These are phyloP conservation scores for Mythimna lalbum DNA, from an alignment of 2,888 invertebrate genomes.

Conservation along the genomic window DNA sequence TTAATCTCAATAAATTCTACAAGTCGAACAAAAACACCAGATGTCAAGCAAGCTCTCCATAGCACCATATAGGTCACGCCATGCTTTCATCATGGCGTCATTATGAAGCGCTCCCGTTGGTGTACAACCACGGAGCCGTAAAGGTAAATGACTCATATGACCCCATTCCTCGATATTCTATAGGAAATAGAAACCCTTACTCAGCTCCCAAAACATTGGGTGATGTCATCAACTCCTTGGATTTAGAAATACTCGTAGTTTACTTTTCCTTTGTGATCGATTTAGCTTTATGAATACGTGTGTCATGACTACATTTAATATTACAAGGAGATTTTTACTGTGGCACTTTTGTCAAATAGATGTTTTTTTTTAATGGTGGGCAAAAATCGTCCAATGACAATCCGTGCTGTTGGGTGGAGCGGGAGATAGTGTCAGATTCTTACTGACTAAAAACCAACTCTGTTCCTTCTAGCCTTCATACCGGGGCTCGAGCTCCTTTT, in stretches of 20 bases:
- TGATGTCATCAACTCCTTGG: constrained; percentile 59
- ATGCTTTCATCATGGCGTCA: constrained; percentile 46
- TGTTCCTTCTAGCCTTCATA: too few relatives aligned
- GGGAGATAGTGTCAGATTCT: too few relatives aligned
- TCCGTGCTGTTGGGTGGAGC: too few relatives aligned
- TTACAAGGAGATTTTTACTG: neutral
- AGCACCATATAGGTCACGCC: constrained; percentile 49
- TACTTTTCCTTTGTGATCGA: constrained; percentile 52
- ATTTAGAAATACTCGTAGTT: constrained; percentile 43
- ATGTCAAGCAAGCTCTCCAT: constrained; percentile 26
- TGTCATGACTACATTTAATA: constrained; percentile 19
- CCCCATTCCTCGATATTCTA: constrained; percentile 49
- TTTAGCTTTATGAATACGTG: constrained; percentile 35
- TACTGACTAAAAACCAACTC: too few relatives aligned
- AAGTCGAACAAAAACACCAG: constrained; percentile 33
- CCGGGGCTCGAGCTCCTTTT: too few relatives aligned
- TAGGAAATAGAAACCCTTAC: constrained; percentile 57
- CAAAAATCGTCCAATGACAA: too few relatives aligned
- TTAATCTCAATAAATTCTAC: constrained; percentile 23
- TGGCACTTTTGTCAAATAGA: neutral
- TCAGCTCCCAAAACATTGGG: constrained; percentile 42
- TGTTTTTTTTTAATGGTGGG: too few relatives aligned
- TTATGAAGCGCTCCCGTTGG: constrained; percentile 39
- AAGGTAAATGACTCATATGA: constrained; percentile 63
- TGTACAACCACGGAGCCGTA: constrained; percentile 43